These are phyloP conservation scores for Helicorthomorpha holstii DNA, from an alignment of 1,140 invertebrate genomes.

Conservation along the genomic window DNA sequence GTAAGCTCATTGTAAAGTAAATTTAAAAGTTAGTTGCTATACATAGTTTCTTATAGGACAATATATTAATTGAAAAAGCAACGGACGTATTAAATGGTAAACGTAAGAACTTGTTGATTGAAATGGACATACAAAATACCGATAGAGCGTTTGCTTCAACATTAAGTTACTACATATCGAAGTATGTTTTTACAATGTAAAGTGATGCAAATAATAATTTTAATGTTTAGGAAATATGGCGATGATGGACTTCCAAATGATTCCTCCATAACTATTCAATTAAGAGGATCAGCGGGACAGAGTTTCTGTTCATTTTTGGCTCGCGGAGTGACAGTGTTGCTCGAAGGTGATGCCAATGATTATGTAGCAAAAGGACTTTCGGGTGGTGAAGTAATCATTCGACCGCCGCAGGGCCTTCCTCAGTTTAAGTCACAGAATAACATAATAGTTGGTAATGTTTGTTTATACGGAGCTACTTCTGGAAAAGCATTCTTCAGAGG, in stretches of 20 bases:
- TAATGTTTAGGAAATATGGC: conserved; percentile 52
- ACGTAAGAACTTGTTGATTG: conserved; percentile 45
- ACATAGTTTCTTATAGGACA: conserved; percentile 36
- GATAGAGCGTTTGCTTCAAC: conserved; percentile 84
- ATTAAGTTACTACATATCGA: conserved; percentile 82
- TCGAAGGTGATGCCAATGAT: conserved; percentile 97
- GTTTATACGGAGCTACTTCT: conserved; percentile 88
- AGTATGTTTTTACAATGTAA: conserved; percentile 35
- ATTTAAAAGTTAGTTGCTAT: background rate
- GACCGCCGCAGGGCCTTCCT: conserved; percentile 66
- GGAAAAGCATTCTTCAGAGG: conserved; percentile 91
- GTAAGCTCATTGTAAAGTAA: background rate
- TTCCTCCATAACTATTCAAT: conserved; percentile 63
- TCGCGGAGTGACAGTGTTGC: conserved; percentile 67
- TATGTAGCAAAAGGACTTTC: conserved; percentile 95
- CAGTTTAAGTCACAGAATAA: conserved; percentile 72
- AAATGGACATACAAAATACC: conserved; percentile 75
- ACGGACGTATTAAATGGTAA: conserved; percentile 54
- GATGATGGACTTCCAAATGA: conserved; percentile 75
- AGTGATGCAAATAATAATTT: background rate
- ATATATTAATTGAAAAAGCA: conserved; percentile 58
- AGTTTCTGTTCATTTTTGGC: conserved; percentile 97
- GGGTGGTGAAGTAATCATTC: conserved; percentile 87
- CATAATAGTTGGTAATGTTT: conserved; percentile 96
- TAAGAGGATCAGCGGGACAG: conserved; percentile 92